Evolutionary conservation across 2,113 vertebrate genomes (phyloP), one percentile per base, ranked within the genome.

Genomic region (Canis aureus): DNA sequence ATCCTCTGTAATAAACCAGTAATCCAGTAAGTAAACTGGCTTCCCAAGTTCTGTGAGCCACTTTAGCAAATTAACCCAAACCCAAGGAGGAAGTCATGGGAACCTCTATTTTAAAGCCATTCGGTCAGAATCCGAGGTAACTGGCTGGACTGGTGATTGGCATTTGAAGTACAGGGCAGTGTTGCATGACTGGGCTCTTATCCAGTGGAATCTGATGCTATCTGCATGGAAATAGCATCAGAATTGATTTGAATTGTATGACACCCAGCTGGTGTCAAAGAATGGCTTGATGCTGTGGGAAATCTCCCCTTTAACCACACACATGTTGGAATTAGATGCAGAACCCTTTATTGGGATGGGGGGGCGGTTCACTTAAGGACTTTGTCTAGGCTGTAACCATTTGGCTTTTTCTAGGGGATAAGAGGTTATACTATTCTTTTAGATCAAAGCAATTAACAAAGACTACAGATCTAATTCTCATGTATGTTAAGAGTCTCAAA

Each of bases 391-490:
- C 11, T 94, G 27, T 59, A 87, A 27, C 73, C 49, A 59, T 51
- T 53, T 74, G 27, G 29, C 17, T 17, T 66, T 79, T n/a, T 66
- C 19, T 81, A 74, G 12, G 6, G 78, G 53, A 76, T 92, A 43
- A 81, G 25, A n/a, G 8, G 43, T 20, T 64, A 25, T 32, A 78
- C 25, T 67, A 83, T 92, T 76, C n/a, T 59, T 95, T 90, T 57
- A 59, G 23, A 86, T 90, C 57, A 93, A 51, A 90, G 49, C 51
- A 86, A 32, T 53, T 86, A 85, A n/a, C 32, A 85, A 95, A 43
- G 11, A 5, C 10, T 57, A 2, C 5, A 73, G 29, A 57, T 79
- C 55, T 79, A 49, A 79, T 73, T 79, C 27, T 95, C 11, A 62
- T 8, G 27, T 53, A 79, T 27, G 17, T 62, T 8, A 90, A 85